Base-by-base conservation (phyloP, 2,888 invertebrate species). In the Malthinus seriepunctatus region DNA sequence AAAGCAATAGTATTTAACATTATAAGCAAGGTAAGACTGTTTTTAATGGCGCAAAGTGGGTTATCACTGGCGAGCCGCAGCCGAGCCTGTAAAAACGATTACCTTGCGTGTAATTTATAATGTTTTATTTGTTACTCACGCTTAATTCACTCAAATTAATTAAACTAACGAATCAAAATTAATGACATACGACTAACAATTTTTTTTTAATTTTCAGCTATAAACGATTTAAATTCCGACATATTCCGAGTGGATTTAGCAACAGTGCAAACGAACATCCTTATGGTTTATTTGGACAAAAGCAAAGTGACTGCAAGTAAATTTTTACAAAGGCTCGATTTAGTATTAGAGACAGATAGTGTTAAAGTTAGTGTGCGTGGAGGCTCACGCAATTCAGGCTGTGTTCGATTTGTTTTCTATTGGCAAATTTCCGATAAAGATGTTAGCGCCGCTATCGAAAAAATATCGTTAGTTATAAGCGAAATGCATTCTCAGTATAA, bases 251-350 rank as follows among this genome's bases (percentile, higher is more conserved):
- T 91, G 23, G 86, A 91, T 66, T 71, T 86, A 33, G 75, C 80
- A 2, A 79, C 76, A 11, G 83, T 88, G 9, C 87, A 90, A 66
- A 88, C 88, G 1, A 93, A 93, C 75, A 92, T 94, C 67, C 79
- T 93, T 55, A 81, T 92, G 69, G 80, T 93, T 45, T 78, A 83
- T 31, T 71, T 86, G 1, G 79, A 82, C 62, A 70, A 79, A 1
- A 82, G 82, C 10, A 72, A 79, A 32, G 73, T 89, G 15, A 78
- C 78, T 4, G 83, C 89, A 0, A 78, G 74, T 10, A 79, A 82
- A 38, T 82, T 90, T 50, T 80, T 83, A 37, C 71, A 80, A 11
- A 80, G 86, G 46, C 73, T 89, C 32, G 75, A 75, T 9, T 69
- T 71, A 39, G 78, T 85, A 1, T 73, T 75, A 12, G 75, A 81